Percentiles rank a stretch among this genome's conserved stretches.
Conservation (phyloP, 1,140 invertebrate genomes). For the Drosophila watanabei region DNA sequence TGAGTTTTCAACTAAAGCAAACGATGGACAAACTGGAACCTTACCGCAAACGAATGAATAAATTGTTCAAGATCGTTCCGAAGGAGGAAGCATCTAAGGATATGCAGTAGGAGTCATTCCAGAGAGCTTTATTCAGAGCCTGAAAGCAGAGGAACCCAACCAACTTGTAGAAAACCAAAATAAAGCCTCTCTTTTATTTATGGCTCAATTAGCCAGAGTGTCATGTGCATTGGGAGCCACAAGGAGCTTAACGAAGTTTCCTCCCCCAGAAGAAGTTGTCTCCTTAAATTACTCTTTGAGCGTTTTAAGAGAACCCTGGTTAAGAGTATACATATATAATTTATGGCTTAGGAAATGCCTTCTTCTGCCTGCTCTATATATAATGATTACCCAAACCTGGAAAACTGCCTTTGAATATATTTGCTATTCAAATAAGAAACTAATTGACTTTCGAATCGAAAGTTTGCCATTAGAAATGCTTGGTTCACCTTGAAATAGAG, state of each 20-base stretch:
- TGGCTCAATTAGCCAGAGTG: conserved; percentile 43
- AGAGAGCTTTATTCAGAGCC: neutral
- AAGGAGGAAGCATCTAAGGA: too few relatives aligned
- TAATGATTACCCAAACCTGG: neutral
- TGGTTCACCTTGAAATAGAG: neutral
- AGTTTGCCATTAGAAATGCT: neutral
- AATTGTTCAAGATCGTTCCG: neutral
- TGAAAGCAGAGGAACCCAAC: neutral
- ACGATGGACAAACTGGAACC: conserved; percentile 5
- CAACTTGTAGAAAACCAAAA: neutral
- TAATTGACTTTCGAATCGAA: conserved; percentile 2
- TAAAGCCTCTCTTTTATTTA: conserved; percentile 37
- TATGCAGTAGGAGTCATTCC: neutral
- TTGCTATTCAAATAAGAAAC: neutral
- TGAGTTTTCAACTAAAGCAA: conserved; percentile 9
- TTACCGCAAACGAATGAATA: conserved; percentile 8
- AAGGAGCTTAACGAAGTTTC: conserved; percentile 11
- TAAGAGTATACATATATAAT: too few relatives aligned
- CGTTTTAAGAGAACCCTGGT: too few relatives aligned
- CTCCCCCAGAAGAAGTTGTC: neutral
- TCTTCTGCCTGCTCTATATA: neutral
- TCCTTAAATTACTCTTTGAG: too few relatives aligned
- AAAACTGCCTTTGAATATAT: neutral
- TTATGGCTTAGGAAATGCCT: too few relatives aligned
- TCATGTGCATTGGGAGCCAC: conserved; percentile 35